Conservation (phyloP, 2,113 vertebrate species). For the Seriola quinqueradiata region DNA sequence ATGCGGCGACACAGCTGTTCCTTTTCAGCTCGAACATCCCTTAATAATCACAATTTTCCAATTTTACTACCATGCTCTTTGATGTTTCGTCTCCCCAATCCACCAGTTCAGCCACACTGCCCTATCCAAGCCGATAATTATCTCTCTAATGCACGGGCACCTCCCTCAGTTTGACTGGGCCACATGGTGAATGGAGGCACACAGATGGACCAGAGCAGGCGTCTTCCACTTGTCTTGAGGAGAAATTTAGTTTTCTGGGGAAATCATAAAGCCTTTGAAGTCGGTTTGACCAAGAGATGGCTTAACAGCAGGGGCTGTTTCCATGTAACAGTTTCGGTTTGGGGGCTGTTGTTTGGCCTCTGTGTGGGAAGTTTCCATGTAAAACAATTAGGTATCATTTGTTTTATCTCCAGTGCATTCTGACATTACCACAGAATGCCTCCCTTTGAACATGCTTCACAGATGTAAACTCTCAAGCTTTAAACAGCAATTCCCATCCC, state of each 20-base stretch:
- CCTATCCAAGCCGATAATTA: conserved; percentile 66
- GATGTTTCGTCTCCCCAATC: conserved; percentile 36
- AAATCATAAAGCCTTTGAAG: conserved; percentile 32
- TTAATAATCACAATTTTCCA: conserved; percentile 28
- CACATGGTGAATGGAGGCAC: conserved; percentile 48
- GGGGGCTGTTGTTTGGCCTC: background rate
- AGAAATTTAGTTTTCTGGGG: conserved; percentile 16
- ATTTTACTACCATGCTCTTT: conserved; percentile 36
- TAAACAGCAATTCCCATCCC: background rate
- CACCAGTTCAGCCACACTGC: conserved; percentile 35
- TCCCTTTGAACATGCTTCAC: background rate
- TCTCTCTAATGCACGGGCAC: conserved; percentile 55
- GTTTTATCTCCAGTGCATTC: background rate
- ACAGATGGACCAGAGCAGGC: conserved; percentile 41
- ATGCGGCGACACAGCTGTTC: conserved; percentile 22
- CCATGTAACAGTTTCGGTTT: conserved; percentile 6
- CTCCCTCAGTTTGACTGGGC: conserved; percentile 51
- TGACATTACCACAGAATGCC: conserved; percentile 6
- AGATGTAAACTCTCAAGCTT: background rate
- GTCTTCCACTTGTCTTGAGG: conserved; percentile 3
- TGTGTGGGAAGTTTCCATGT: background rate
- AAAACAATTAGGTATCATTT: background rate
- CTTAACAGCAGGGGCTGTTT: background rate
- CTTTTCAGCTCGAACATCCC: conserved; percentile 34
- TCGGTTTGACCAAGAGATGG: background rate